Conservation (phyloP, 2,797 vertebrate species). For the Bradypodion ventrale region DNA sequence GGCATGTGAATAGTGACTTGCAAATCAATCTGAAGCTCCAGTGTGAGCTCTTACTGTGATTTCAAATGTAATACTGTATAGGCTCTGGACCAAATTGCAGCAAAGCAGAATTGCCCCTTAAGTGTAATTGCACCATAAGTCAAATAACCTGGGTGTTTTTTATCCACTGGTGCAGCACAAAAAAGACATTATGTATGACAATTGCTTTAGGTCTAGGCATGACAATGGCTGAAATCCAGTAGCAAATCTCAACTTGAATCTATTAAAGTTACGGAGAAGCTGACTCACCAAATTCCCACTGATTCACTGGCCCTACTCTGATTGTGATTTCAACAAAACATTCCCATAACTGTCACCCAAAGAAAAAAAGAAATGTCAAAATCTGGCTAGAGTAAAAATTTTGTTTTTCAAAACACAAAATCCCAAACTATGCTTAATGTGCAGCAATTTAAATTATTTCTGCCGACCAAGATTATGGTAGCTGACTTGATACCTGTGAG, state of each 20-base stretch:
- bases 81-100: too few species aligned
- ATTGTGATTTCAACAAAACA: too few species aligned
- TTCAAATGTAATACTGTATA: too few species aligned
- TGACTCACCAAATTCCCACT: too few species aligned
- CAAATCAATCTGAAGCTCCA: too few species aligned
- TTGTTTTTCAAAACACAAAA: background rate
- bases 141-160: background rate
- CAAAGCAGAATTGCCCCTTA: too few species aligned
- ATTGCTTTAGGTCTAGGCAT: background rate
- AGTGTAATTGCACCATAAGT: too few species aligned
- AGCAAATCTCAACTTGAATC: too few species aligned
- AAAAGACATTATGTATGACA: background rate
- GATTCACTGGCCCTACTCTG: too few species aligned
- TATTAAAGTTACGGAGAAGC: too few species aligned
- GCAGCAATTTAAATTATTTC: fast-evolving
- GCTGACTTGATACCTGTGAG: background rate
- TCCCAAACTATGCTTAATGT: background rate
- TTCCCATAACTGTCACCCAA: background rate
- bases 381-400: conserved; percentile 16
- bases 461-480: background rate
- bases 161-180: background rate
- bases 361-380: background rate
- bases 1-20: too few species aligned
- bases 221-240: background rate
- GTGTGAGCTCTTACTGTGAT: too few species aligned